Base-by-base conservation (phyloP, 2,888 invertebrate species). In the Polydrusus pterygomalis region DNA sequence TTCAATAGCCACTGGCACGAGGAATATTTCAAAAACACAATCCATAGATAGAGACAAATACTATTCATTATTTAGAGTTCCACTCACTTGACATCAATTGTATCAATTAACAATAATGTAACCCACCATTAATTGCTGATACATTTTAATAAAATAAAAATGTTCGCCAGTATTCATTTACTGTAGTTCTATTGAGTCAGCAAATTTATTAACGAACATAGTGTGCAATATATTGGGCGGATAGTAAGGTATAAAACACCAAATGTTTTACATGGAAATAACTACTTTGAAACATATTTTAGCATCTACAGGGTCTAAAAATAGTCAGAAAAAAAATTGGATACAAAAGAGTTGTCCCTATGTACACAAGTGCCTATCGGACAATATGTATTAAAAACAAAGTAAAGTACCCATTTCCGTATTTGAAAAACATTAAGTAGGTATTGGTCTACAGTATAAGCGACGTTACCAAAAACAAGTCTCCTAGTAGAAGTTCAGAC, bases 11-110 rank as follows among this genome's bases (percentile, higher is more conserved):
- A 40, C 38, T 69, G 62, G 17, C 74, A 49, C n/a, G 51, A 51
- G 9, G 51, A 49, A 51, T 63, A 49, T 25, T 56, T 25, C 25
- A 74, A 67, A 70, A 74, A 70, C 60, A 67, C 58, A 65, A 69
- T 47, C 54, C 51, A 74, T 7, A 71, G 2, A 40, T 54, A 64
- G 43, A 77, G 25, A 34, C 45, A 70, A 54, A 56, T 49, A 43
- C 25, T 70, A 65, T 67, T 67, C 77, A 77, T 77, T 64, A 60
- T 75, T 75, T 64, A 17, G 34, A 15, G 15, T 54, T 71, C 49
- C 43, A 74, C 30, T 34, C 69, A 74, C 70, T 71, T 65, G 51
- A 65, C 67, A 70, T 45, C 74, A 67, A 74, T 74, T 70, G 67
- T 64, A 62, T 65, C 38, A 77, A 74, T 76, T 76, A 69, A 67